These are phyloP conservation scores for Aphaenogaster floridana DNA, from an alignment of 1,140 invertebrate species.

Conservation along the genomic window DNA sequence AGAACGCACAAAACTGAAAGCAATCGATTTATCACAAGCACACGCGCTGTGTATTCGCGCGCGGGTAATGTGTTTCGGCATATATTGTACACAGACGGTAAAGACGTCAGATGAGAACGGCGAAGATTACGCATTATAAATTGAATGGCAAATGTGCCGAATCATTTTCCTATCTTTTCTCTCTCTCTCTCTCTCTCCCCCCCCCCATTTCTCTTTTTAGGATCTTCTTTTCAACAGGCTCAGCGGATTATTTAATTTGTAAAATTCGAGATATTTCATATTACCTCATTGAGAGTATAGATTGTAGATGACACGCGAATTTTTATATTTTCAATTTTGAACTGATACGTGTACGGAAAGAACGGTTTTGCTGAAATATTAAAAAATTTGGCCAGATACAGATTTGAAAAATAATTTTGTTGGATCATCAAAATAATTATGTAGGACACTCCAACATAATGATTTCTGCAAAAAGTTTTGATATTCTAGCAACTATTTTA, in stretches of 20 bases:
- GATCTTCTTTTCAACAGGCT: neutral
- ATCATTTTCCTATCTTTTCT: neutral
- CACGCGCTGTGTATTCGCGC: neutral
- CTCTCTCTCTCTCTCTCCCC: neutral
- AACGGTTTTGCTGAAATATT: too few species aligned
- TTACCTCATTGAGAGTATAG: neutral
- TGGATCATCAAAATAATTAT: too few species aligned
- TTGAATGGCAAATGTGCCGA: neutral
- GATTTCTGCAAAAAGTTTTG: too few species aligned
- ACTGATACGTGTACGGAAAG: neutral
- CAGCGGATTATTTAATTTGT: slow-evolving; percentile 4
- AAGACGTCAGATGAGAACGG: neutral
- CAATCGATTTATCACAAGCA: slow-evolving; percentile 55
- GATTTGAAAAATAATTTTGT: too few species aligned
- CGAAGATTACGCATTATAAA: slow-evolving; percentile 27
- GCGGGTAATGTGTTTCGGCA: neutral
- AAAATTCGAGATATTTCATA: slow-evolving; percentile 23
- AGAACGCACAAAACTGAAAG: slow-evolving; percentile 29
- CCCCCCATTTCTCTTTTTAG: neutral
- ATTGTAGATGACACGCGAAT: neutral
- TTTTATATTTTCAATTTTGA: neutral
- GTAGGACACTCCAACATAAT: too few species aligned
- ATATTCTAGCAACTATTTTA: too few species aligned
- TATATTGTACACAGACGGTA: neutral
- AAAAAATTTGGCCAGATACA: too few species aligned